These are phyloP conservation scores for Embiotoca jacksoni DNA, from an alignment of 2,113 vertebrate species.

Conservation along the genomic window DNA sequence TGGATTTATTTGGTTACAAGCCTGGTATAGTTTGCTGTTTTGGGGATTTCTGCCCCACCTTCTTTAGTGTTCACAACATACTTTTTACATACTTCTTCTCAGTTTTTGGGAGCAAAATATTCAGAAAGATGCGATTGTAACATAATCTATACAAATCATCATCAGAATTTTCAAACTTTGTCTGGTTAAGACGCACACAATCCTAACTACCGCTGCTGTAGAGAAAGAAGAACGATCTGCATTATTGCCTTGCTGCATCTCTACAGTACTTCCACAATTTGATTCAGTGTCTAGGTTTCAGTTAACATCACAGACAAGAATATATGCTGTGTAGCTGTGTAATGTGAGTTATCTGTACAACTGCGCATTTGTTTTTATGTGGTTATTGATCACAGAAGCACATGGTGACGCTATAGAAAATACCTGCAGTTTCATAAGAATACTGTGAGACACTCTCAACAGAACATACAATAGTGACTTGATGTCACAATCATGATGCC, in stretches of 20 bases:
- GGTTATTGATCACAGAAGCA: not conserved
- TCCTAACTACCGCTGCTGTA: not conserved
- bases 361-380: not conserved
- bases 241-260: not conserved
- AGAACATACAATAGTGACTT: not conserved
- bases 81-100: too few species aligned
- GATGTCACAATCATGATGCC: constrained; percentile 20
- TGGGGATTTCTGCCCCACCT: too few species aligned
- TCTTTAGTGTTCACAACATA: too few species aligned
- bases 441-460: not conserved
- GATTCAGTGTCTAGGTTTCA: not conserved
- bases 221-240: not conserved
- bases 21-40: too few species aligned
- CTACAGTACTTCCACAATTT: not conserved
- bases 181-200: not conserved
- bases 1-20: too few species aligned
- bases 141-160: not conserved
- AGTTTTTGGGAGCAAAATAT: not conserved
- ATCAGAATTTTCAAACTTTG: not conserved
- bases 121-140: not conserved
- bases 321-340: not conserved
- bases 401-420: not conserved
- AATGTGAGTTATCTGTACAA: not conserved
- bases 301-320: not conserved
- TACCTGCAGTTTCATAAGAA: not conserved